Evolutionary conservation across 2,888 invertebrate species (phyloP).

Genomic region (Eupithecia exiguata): DNA sequence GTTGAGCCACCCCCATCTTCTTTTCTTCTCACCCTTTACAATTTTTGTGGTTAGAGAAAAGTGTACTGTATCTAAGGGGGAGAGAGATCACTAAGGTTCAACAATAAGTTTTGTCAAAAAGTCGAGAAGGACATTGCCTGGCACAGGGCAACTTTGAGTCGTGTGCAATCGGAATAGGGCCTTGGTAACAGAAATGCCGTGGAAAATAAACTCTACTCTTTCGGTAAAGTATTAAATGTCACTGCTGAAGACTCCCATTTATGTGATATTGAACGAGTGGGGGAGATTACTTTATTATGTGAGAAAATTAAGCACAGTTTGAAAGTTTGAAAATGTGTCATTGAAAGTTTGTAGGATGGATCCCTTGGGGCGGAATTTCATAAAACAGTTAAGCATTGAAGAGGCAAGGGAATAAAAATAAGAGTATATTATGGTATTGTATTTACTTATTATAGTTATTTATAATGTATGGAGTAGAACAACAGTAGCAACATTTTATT

Average conservation of each 20-base stretch:
- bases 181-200: slow-evolving; percentile 39
- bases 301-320: slow-evolving; percentile 70
- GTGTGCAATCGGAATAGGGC: slow-evolving; percentile 44
- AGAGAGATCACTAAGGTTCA: slow-evolving; percentile 31
- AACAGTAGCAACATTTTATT: background rate
- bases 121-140: slow-evolving; percentile 33
- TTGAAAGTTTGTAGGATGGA: slow-evolving; percentile 37
- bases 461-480: background rate
- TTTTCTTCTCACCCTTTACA: slow-evolving; percentile 45
- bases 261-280: slow-evolving; percentile 76
- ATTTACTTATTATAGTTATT: background rate
- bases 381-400: slow-evolving; percentile 10
- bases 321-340: slow-evolving; percentile 48
- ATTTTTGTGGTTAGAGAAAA: slow-evolving; percentile 33
- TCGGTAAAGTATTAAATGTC: slow-evolving; percentile 79
- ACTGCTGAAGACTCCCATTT: slow-evolving; percentile 77
- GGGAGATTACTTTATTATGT: slow-evolving; percentile 71
- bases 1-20: slow-evolving; percentile 61
- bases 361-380: slow-evolving; percentile 24
- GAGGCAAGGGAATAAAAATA: background rate
- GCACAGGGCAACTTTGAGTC: slow-evolving; percentile 48
- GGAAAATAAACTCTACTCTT: slow-evolving; percentile 61
- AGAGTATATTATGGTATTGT: background rate
- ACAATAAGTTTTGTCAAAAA: slow-evolving; percentile 33
- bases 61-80: slow-evolving; percentile 46